Base-by-base conservation (phyloP, 2,888 invertebrate species). In the Agrochola litura region DNA sequence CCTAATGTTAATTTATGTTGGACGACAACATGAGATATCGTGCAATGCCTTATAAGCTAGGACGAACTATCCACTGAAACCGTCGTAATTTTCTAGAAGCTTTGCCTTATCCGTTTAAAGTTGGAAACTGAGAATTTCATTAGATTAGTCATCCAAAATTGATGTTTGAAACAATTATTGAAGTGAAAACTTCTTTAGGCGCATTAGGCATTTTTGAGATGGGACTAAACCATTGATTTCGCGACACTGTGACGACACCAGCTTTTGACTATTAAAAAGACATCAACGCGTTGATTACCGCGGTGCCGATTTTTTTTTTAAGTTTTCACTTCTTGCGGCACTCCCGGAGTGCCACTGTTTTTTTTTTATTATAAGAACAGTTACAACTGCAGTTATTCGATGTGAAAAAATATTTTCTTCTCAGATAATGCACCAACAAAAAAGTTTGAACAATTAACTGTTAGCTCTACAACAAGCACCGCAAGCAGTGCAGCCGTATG, bases 1-100 rank as follows among this genome's bases (percentile, higher is more conserved):
- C 77, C 73, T 78, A 84, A 89, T 88, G 82, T 87, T 69, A 86
- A 84, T 85, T 89, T 88, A 86, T 85, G 79, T 79, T 80, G 54
- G 71, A 72, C 41, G 79, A 79, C 77, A 73, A 74, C 77, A 85
- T 86, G 83, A 88, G 68, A 88, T 84, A 88, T 79, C 75, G 81
- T 79, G 79, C 72, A 74, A 70, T 52, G 2, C 84, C 84, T 73
- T 85, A 78, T 77, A 73, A 63, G 82, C 66, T 67, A 41, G 54
- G 46, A 74, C 30, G 64, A 63, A 68, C 49, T 73, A 65, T 73
- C 70, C 65, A 58, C 64, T 75, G 61, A 83, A 73, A 64, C 72
- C n/a, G 12, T 75, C 63, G 65, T 73, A 58, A 54, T 72, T 65
- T 66, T 61, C 60, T 73, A 64, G 73, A 58, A 68, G 56, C 49